A percentile compares a stretch with the other conserved stretches of the same genome.
phyloP scores from a whole-genome alignment of 2,797 vertebrate species.

The Mionectes olivaceus region DNA sequence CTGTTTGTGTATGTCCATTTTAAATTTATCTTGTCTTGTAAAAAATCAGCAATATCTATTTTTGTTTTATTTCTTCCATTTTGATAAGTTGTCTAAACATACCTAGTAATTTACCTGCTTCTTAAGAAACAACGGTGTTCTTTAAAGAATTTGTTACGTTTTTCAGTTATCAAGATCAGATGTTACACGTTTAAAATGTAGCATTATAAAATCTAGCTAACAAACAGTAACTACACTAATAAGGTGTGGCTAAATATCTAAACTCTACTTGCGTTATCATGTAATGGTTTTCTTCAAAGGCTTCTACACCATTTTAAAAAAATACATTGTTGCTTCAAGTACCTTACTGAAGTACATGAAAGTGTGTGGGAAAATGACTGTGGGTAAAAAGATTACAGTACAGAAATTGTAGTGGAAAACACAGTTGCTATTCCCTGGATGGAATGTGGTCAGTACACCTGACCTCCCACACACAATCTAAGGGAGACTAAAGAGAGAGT shows the following conservation, averaged over 20 bases:
- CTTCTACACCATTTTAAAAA: background rate
- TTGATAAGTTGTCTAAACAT: background rate
- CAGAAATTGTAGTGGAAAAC: background rate
- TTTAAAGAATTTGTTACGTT: background rate
- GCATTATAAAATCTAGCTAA: background rate
- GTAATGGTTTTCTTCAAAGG: background rate
- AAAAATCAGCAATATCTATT: background rate
- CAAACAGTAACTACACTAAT: background rate
- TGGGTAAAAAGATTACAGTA: background rate
- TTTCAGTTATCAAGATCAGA: background rate
- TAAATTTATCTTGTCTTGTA: background rate
- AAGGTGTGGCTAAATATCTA: background rate
- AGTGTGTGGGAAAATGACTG: background rate
- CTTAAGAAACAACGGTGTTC: background rate
- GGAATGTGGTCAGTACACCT: accelerated
- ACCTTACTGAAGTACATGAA: background rate
- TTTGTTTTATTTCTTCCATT: background rate
- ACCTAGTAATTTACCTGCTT: background rate
- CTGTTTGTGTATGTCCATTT: background rate
- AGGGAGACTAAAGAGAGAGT: background rate
- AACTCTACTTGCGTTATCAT: background rate
- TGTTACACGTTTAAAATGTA: background rate
- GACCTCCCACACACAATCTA: background rate
- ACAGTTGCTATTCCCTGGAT: background rate
- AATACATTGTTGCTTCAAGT: background rate